phyloP scores from a whole-genome alignment of 2,113 vertebrate genomes.

The Sphyrna mokarran region DNA sequence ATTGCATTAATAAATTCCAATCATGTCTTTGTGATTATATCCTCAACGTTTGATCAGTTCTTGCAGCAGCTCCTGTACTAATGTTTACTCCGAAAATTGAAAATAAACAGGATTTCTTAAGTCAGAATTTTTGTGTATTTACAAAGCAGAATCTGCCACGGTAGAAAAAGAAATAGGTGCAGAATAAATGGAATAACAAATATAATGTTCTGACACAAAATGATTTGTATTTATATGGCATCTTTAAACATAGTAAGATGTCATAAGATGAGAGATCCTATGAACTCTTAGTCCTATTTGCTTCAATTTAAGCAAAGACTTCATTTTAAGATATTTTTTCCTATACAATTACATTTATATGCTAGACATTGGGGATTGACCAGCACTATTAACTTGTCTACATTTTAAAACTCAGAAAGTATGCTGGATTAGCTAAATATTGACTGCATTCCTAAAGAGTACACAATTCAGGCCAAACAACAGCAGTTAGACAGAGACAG shows the following conservation, averaged over 20 bases:
- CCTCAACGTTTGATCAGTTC: neutral
- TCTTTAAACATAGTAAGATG: neutral
- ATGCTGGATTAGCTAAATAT: no score
- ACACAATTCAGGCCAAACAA: no score
- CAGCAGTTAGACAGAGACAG: no score
- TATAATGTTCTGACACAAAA: neutral
- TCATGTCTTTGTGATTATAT: neutral
- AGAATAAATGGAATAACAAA: neutral
- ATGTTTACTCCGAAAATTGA: slow-evolving; percentile 28
- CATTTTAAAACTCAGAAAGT: no score
- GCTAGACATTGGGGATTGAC: no score
- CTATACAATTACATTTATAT: no score
- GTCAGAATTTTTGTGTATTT: neutral
- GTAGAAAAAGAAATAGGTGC: neutral
- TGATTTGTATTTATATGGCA: neutral
- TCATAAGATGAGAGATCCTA: no score
- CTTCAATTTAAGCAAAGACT: no score
- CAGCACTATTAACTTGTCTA: no score
- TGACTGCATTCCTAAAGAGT: no score
- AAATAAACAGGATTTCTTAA: neutral
- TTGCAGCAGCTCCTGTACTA: neutral
- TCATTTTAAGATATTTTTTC: no score
- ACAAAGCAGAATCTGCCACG: neutral
- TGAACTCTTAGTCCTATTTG: no score
- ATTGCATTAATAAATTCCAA: neutral